Evolutionary conservation across 2,113 vertebrate genomes (phyloP).

Genomic region (Alethe castanea): DNA sequence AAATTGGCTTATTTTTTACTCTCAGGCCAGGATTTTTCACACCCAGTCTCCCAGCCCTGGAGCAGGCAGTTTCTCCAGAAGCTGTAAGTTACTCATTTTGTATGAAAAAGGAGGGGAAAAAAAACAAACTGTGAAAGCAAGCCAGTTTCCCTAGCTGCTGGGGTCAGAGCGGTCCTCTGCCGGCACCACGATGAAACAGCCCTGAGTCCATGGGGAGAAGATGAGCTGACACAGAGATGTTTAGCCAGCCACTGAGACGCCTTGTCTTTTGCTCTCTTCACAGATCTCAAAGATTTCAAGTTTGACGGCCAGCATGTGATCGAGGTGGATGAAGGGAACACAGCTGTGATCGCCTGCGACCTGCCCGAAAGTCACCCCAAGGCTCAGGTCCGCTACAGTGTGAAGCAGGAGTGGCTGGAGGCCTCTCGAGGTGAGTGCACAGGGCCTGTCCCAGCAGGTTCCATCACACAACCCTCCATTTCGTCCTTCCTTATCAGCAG

Average conservation of each 20-base stretch:
- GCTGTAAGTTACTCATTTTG: not conserved
- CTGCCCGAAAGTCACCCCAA: constrained; percentile 95
- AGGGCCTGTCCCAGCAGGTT: not conserved
- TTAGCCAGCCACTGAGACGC: not conserved
- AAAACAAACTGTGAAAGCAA: not conserved
- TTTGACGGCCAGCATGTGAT: constrained; percentile 90
- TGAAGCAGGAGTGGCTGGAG: constrained; percentile 97
- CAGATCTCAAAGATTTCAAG: constrained; percentile 96
- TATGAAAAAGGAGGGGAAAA: not conserved
- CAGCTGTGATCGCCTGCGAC: constrained; percentile 93
- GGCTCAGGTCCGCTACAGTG: constrained; percentile 96
- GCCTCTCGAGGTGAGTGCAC: constrained; percentile 85
- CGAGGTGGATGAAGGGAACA: constrained; percentile 96
- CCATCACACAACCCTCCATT: not conserved
- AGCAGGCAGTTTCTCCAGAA: not conserved
- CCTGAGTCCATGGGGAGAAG: fast-evolving
- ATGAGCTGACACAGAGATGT: not conserved
- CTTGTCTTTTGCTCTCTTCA: not conserved
- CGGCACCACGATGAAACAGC: fast-evolving
- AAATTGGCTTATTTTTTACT: not conserved
- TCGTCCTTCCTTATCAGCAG: not conserved
- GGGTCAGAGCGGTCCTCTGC: not conserved
- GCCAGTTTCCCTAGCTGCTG: not conserved
- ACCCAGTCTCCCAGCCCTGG: not conserved
- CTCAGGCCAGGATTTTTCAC: not conserved